Evolutionary conservation across 2,797 vertebrate genomes (phyloP).

Genomic region (Agapornis canus): DNA sequence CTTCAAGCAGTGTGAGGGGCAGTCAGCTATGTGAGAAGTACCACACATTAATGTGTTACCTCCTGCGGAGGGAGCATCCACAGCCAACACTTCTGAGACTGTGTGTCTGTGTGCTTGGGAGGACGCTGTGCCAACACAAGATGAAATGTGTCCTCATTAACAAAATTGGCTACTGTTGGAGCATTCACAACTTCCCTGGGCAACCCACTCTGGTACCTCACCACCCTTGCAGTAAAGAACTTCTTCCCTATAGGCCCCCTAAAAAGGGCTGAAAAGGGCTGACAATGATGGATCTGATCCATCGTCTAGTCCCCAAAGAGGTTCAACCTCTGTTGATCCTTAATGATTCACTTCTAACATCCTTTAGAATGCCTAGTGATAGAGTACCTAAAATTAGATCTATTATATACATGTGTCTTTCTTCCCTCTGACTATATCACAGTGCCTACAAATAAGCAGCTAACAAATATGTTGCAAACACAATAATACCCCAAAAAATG

Average conservation of each 20-base stretch:
- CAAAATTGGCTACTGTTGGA: neutral
- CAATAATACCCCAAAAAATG: neutral
- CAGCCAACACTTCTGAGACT: neutral
- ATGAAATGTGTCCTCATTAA: neutral
- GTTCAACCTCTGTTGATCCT: neutral
- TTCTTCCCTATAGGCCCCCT: too few relatives aligned
- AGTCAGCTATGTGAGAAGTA: neutral
- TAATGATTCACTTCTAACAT: neutral
- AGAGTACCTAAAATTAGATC: neutral
- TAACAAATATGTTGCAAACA: neutral
- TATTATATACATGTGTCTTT: neutral
- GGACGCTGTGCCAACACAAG: neutral
- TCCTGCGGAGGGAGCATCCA: fast-evolving
- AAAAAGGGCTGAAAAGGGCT: neutral
- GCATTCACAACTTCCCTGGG: too few relatives aligned
- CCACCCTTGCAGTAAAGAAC: too few relatives aligned
- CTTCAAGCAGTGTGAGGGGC: neutral
- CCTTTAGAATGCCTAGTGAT: neutral
- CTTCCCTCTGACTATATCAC: neutral
- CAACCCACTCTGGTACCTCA: too few relatives aligned
- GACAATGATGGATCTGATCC: neutral
- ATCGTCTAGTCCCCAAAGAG: neutral
- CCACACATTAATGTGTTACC: fast-evolving
- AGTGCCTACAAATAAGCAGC: neutral
- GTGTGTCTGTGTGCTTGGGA: neutral